These are phyloP conservation scores for Meteorus sp. DNA, from an alignment of 1,140 invertebrate genomes.

Conservation along the genomic window DNA sequence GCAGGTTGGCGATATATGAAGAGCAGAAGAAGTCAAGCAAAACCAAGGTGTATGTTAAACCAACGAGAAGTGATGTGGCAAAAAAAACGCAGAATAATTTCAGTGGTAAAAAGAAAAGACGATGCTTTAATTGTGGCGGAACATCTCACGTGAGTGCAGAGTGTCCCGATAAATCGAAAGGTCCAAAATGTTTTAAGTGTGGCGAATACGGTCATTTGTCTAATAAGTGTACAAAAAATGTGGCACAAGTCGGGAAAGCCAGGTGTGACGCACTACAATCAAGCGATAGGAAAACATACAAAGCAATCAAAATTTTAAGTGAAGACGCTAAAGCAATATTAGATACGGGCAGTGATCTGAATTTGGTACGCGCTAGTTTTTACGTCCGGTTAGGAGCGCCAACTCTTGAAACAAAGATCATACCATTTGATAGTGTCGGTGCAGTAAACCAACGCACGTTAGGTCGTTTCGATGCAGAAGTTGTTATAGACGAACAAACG, in stretches of 20 bases:
- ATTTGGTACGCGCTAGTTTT: neutral
- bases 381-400: neutral
- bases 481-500: conserved; percentile 5
- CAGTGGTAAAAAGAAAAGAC: neutral
- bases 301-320: neutral
- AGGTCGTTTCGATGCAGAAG: conserved; percentile 11
- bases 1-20: too few relatives aligned
- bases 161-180: conserved; percentile 16
- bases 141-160: conserved; percentile 9
- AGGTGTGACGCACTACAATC: too few relatives aligned
- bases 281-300: conserved; percentile 5
- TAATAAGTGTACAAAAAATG: too few relatives aligned
- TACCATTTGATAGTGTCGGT: conserved; percentile 21
- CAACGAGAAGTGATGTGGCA: too few relatives aligned
- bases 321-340: neutral
- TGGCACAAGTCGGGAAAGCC: too few relatives aligned
- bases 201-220: too few relatives aligned
- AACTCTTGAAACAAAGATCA: neutral
- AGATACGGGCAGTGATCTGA: conserved; percentile 4
- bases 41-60: too few relatives aligned
- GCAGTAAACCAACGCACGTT: neutral
- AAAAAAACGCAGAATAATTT: too few relatives aligned
- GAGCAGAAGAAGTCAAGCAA: too few relatives aligned
- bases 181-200: conserved; percentile 13
- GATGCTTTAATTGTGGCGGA: conserved; percentile 20